Evolutionary conservation across 2,888 invertebrate genomes (phyloP), one percentile per base, ranked within the genome.

Genomic region (Acronicta psi): DNA sequence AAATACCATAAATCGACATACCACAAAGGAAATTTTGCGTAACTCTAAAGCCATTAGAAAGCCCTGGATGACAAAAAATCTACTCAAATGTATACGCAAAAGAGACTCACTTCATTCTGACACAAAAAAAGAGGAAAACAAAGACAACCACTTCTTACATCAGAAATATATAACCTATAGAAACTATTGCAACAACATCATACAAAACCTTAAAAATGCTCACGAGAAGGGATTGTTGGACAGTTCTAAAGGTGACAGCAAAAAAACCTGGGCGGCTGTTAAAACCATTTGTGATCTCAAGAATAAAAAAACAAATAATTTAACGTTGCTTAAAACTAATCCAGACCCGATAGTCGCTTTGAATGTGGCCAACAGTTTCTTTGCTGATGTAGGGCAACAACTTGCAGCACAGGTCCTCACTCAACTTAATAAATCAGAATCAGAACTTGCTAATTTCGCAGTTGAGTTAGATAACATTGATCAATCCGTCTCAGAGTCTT

Each of bases 81-180:
- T 36, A 20, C 13, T 36, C 1, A 36, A 45, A 36, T 36, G 36
- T 13, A 45, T 45, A 5, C 31, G 36, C 3, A 36, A 37, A 37
- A 36, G 46, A 36, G 46, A 46, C 20, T n/a, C 6, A 3, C 14
- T 52, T 25, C 52, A 52, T 18, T 25, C 25, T 1, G 37, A 52
- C 25, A 13, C 52, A 9, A 13, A 16, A 3, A 52, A 25, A 37
- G 23, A 38, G 29, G 10, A 17, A 9, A 45, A 45, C 18, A 37
- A n/a, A 18, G 44, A 38, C n/a, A 29, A 53, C 18, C 13, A 18
- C 2, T 44, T 29, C n/a, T n/a, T n/a, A n/a, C n/a, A n/a, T n/a
- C n/a, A n/a, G n/a, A n/a, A n/a, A n/a, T n/a, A n/a, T n/a, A 52
- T 43, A 38, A 38, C 7, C 9, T 54, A 54, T 36, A 41, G 54